A percentile compares a stretch with the other conserved stretches of the same genome.
These are phyloP conservation scores for Venustaconcha ellipsiformis DNA, from an alignment of 1,140 invertebrate species.

Conservation along the genomic window DNA sequence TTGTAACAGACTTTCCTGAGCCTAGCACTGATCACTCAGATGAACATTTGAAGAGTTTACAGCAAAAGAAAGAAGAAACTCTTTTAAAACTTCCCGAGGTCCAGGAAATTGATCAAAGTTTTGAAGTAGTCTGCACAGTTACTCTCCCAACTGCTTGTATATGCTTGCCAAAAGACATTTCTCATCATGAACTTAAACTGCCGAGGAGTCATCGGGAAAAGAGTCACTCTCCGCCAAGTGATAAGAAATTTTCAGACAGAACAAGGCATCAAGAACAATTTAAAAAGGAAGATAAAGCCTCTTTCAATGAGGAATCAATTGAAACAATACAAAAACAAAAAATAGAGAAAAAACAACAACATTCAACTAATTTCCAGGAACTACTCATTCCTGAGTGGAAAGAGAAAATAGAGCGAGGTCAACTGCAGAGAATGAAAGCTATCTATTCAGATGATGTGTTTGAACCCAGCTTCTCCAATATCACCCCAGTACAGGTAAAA, in stretches of 20 bases:
- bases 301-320: too few species aligned
- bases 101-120: too few species aligned
- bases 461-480: not conserved
- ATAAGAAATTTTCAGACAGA: too few species aligned
- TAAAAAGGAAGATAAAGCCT: too few species aligned
- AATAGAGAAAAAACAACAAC: not conserved
- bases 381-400: conserved; percentile 44
- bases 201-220: conserved; percentile 30
- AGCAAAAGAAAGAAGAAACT: too few species aligned
- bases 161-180: conserved; percentile 39
- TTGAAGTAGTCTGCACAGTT: conserved; percentile 26
- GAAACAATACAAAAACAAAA: conserved; percentile 18
- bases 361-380: conserved; percentile 39
- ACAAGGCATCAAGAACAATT: too few species aligned
- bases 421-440: conserved; percentile 12
- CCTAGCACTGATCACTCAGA: too few species aligned
- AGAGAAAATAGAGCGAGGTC: conserved; percentile 21
- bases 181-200: conserved; percentile 31
- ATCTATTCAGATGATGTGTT: conserved; percentile 22
- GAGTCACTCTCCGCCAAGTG: not conserved
- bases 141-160: conserved; percentile 44
- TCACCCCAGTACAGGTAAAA: too few species aligned
- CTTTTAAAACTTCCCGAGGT: too few species aligned
- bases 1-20: too few species aligned
- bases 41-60: too few species aligned